Base-by-base conservation (phyloP, 30 jellyfish, hydroid and myxozoan species). In the Aurelia aurita region DNA sequence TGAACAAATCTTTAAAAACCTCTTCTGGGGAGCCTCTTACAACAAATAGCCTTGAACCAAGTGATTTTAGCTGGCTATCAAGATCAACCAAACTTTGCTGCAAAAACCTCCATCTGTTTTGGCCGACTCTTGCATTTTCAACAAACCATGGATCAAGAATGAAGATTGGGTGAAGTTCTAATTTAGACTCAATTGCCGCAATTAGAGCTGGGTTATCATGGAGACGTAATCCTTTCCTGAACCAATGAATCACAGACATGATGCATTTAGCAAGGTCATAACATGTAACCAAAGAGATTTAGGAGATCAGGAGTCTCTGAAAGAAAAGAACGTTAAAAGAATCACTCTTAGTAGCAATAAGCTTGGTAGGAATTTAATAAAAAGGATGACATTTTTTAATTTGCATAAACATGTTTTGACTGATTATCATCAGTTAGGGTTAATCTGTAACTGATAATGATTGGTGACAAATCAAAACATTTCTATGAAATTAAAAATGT, bases 141-240 rank as follows among this genome's bases (percentile, higher is more conserved):
- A 87, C 91, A 87, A 87, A 78, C 80, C 80, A 59, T 3, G 92
- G 92, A 51, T 88, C 97, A 28, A 88, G 89, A 51, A 88, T 72
- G 72, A 69, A 88, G 2, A 88, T 57, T 0, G 92, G 97, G 72
- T 57, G 70, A 25, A 78, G 53, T 44, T 71, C 84, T 10, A 71
- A 46, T 18, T 80, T 74, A 15, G 84, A 63, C 22, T 68, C 72
- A 3, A 80, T 49, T 22, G 97, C 97, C 2, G 74, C 65, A 4
- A 59, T 27, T 19, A 88, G 57, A 1, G 97, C 89, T 0, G 97
- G 97, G 77, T 88, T 88, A 63, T 88, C 97, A 63, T 79, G 92
- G 20, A 88, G 81, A 11, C 97, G 82, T 16, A 88, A 79, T 18
- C 92, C 97, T 80, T 88, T 79, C 60, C 92, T 49, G 61, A 88